Evolutionary conservation across 2,113 vertebrate species (phyloP).

Genomic region (Pedetes capensis): DNA sequence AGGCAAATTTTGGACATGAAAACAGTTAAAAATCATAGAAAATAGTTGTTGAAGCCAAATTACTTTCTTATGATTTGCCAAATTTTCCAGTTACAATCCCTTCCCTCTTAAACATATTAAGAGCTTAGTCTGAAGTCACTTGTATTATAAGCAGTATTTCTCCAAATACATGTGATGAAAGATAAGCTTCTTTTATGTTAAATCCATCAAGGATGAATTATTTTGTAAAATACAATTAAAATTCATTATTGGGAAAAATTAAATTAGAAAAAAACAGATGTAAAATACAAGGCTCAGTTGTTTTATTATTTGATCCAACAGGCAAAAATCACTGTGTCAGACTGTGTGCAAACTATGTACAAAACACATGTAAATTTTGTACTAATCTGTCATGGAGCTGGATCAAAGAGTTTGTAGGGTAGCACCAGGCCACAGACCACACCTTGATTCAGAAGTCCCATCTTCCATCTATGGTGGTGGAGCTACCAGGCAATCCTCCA

Average conservation of each 20-base stretch:
- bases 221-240: not conserved
- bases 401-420: not conserved
- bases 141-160: not conserved
- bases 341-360: not conserved
- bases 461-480: not conserved
- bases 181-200: not conserved
- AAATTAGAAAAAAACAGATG: not conserved
- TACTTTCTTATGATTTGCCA: not conserved
- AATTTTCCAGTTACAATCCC: not conserved
- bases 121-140: not conserved
- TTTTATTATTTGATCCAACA: not conserved
- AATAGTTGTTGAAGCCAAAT: not conserved
- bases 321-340: not conserved
- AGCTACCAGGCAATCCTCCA: not conserved
- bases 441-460: not conserved
- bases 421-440: rapidly evolving
- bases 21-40: not conserved
- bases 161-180: not conserved
- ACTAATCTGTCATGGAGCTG: not conserved
- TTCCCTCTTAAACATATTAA: not conserved
- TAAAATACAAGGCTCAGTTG: not conserved
- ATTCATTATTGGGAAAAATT: not conserved
- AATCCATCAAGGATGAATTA: not conserved
- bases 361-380: not conserved
- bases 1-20: not conserved